Conservation (phyloP, 1,140 invertebrate species). For the Pogonomyrmex barbatus region DNA sequence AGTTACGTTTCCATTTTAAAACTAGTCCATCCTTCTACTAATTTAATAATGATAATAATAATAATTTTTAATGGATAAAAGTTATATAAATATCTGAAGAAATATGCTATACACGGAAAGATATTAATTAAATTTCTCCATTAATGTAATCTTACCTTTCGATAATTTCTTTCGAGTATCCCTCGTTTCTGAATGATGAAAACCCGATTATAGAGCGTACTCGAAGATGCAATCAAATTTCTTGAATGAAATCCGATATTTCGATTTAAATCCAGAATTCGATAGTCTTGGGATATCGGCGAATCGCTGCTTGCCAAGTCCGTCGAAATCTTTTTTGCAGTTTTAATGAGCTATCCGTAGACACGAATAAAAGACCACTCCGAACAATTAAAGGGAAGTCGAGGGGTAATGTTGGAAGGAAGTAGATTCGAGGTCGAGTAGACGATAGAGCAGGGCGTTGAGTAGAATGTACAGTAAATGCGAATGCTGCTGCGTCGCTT, state of each 20-base stretch:
- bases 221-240: conserved; percentile 45
- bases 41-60: not conserved
- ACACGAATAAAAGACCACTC: conserved; percentile 57
- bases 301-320: conserved; percentile 28
- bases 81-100: not conserved
- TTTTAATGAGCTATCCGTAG: conserved; percentile 74
- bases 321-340: conserved; percentile 43
- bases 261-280: conserved; percentile 44
- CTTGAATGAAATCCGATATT: conserved; percentile 47
- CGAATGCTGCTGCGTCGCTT: conserved; percentile 43
- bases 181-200: not conserved
- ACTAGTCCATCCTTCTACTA: not conserved
- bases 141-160: conserved; percentile 19
- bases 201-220: not conserved
- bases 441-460: not conserved
- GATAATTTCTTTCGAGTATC: not conserved
- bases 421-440: conserved; percentile 17
- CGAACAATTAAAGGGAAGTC: conserved; percentile 56
- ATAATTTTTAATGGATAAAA: not conserved
- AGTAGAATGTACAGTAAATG: conserved; percentile 40
- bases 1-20: conserved; percentile 10
- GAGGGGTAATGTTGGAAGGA: not conserved
- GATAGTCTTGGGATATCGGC: conserved; percentile 1
- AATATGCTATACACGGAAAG: not conserved
- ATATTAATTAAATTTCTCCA: not conserved